Base-by-base conservation (phyloP, 2,113 vertebrate species). In the Sorex araneus region DNA sequence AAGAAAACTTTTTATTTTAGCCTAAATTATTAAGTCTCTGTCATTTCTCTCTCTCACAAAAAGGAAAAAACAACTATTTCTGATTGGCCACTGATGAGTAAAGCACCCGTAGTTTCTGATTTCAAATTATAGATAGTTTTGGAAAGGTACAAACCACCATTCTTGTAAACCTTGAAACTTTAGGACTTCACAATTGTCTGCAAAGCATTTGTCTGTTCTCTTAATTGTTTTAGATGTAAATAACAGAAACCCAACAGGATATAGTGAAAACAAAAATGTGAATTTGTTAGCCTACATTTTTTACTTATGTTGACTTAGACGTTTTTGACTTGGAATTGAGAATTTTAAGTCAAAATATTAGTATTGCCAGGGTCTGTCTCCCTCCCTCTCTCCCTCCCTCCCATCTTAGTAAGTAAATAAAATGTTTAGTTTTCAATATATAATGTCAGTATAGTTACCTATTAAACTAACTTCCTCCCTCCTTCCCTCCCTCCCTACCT, bases 51-150 rank as follows among this genome's bases (percentile, higher is more conserved):
- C 23, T 64, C 23, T 84, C 54, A 95, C 77, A 32, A 43, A 82
- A 75, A 47, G 18, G 16, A 73, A 84, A 34, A 81, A 45, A n/a
- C n/a, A 21, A 64, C 70, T 64, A 54, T 45, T 86, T 79, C 34
- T 64, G 45, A 60, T 86, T 79, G 63, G 66, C 90, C 7, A 76
- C 40, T 75, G 19, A 8, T 25, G 21, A 6, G 3, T 79, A 79
- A 8, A 66, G 6, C n/a, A n/a, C n/a, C n/a, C n/a, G n/a, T n/a
- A n/a, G n/a, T n/a, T n/a, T n/a, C n/a, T 28, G 3, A 69, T 94
- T 95, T 87, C 80, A 80, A 79, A 76, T 83, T 83, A 82, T 54
- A 82, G 69, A 88, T 45, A 75, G 34, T 64, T 75, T 23, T 40
- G n/a, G 45, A 27, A 90, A 87, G 60, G 69, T 78, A 64, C n/a